A percentile compares a stretch with the other conserved stretches of the same genome.
phyloP scores from a whole-genome alignment of 2,113 vertebrate genomes.

The Platanista minor region DNA sequence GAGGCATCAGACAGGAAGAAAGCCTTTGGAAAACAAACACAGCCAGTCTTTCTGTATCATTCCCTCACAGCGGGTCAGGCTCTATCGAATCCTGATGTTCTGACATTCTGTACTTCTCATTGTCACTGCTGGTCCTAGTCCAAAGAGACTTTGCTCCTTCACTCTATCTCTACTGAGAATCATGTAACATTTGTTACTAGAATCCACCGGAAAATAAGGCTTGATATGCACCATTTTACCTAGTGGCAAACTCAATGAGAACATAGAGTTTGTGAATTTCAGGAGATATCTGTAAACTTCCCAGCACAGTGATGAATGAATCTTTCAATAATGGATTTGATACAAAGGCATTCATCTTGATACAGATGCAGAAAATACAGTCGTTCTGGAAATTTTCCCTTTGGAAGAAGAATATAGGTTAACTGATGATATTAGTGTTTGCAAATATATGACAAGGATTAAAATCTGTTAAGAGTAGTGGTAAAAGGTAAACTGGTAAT shows the following conservation, averaged over 20 bases:
- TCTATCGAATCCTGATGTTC: neutral
- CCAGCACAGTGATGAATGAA: neutral
- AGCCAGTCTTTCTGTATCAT: neutral
- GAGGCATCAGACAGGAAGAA: neutral
- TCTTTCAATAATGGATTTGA: neutral
- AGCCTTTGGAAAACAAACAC: neutral
- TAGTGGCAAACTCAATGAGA: neutral
- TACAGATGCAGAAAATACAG: neutral
- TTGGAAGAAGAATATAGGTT: neutral
- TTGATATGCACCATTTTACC: neutral
- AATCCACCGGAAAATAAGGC: neutral
- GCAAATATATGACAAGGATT: neutral
- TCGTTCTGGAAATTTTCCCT: neutral
- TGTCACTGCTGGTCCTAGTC: neutral
- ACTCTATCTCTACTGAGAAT: neutral
- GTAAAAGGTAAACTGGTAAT: constrained; percentile 11
- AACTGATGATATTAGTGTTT: neutral
- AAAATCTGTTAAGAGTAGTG: neutral
- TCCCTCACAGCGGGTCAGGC: neutral
- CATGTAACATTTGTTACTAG: neutral
- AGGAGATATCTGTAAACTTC: neutral
- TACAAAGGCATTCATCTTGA: neutral
- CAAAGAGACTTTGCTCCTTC: neutral
- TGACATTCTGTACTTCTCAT: neutral
- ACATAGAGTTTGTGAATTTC: neutral